Percentiles rank a stretch among this genome's conserved stretches.
These are phyloP conservation scores for Monopis laevigella DNA, from an alignment of 2,888 invertebrate species.

Conservation along the genomic window DNA sequence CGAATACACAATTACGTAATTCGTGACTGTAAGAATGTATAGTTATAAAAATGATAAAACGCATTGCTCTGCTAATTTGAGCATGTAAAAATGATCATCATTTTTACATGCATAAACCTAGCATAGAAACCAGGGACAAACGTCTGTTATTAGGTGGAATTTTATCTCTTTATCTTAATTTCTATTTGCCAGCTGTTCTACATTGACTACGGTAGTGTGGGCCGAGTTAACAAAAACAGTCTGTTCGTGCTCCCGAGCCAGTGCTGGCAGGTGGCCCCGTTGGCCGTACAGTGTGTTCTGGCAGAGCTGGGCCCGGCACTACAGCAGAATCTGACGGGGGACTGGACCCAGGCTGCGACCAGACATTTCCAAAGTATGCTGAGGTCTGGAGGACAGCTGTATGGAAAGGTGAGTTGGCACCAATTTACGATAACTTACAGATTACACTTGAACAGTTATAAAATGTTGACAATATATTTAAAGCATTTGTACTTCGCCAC, in stretches of 20 bases:
- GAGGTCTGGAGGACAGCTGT: slow-evolving; percentile 33
- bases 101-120: no score
- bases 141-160: no score
- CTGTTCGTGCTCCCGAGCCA: slow-evolving; percentile 46
- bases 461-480: no score
- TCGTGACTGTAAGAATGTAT: no score
- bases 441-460: no score
- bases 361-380: slow-evolving; percentile 45
- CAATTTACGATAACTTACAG: no score
- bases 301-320: slow-evolving; percentile 75
- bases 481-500: no score
- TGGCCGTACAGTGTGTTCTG: slow-evolving; percentile 77
- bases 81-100: no score
- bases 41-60: no score
- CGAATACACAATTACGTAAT: no score
- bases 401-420: slow-evolving; percentile 55
- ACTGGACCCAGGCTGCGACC: slow-evolving; percentile 70
- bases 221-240: slow-evolving; percentile 45
- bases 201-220: slow-evolving; percentile 80
- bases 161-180: slow-evolving; percentile 6
- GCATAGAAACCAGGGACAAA: no score
- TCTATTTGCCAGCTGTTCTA: slow-evolving; percentile 69
- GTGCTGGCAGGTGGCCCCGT: slow-evolving; percentile 51
- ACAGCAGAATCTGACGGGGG: slow-evolving; percentile 62
- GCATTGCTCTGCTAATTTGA: no score